A percentile compares a stretch with the other conserved stretches of the same genome.
Conservation (phyloP, 35 echinoderm and acorn worm species). For the Acanthaster planci region DNA sequence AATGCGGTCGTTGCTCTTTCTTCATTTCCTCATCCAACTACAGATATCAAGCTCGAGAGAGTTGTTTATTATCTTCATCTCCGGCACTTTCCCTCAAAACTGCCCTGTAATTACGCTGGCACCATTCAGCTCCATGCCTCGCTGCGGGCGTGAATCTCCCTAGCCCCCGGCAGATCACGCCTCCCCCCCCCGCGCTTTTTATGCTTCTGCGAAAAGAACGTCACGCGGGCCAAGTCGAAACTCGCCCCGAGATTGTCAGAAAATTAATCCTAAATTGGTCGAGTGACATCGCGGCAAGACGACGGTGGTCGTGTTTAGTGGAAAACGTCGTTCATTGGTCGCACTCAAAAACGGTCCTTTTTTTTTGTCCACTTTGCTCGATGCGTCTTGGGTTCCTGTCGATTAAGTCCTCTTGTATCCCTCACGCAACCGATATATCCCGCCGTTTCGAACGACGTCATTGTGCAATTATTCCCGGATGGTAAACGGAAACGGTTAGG, state of each 20-base stretch:
- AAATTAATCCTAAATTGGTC: slow-evolving; percentile 25
- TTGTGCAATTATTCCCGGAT: background rate
- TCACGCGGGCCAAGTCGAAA: no score
- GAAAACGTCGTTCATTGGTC: background rate
- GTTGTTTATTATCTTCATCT: slow-evolving; percentile 14
- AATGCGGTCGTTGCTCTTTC: no score
- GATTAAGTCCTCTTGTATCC: background rate
- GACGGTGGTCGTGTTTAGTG: background rate
- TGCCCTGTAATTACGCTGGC: background rate
- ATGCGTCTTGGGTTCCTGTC: background rate
- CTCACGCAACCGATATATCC: background rate
- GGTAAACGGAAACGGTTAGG: slow-evolving; percentile 4
- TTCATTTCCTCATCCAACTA: background rate
- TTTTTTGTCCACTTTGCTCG: background rate
- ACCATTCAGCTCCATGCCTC: slow-evolving; percentile 15
- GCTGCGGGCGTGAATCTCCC: background rate
- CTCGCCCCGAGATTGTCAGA: background rate
- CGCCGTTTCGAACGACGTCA: background rate
- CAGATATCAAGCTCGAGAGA: background rate
- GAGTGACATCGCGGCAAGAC: background rate
- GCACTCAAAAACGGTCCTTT: background rate
- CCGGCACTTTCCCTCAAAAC: background rate
- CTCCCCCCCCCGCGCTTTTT: background rate
- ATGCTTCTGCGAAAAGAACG: background rate
- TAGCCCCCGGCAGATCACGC: slow-evolving; percentile 5